These are phyloP conservation scores for Caprella mutica DNA, from an alignment of 2,888 invertebrate species.

Conservation along the genomic window DNA sequence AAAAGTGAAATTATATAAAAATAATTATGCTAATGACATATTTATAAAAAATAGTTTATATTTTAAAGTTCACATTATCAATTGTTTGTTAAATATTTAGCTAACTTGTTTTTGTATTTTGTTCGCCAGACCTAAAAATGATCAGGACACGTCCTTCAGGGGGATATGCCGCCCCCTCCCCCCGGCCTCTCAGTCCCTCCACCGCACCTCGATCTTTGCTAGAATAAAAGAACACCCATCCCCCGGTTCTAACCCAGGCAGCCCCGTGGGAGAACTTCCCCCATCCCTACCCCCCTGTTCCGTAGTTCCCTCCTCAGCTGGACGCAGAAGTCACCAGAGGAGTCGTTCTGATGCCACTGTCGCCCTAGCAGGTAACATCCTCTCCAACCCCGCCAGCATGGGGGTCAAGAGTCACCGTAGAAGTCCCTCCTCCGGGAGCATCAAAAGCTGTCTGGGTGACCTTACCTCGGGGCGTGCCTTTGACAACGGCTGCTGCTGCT, in stretches of 20 bases:
- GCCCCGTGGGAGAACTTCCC: constrained; percentile 25
- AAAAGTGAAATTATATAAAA: not conserved
- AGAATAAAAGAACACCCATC: constrained; percentile 32
- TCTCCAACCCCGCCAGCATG: not conserved
- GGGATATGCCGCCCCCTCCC: constrained; percentile 4
- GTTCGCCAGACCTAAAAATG: constrained; percentile 11
- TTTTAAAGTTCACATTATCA: not conserved
- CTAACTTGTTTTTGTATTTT: not conserved
- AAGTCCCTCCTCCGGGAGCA: constrained; percentile 33
- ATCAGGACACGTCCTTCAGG: not conserved
- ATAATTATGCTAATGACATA: not conserved
- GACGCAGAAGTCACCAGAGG: constrained; percentile 67
- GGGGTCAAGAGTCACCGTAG: constrained; percentile 22
- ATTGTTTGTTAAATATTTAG: not conserved
- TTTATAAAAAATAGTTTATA: not conserved
- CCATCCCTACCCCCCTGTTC: constrained; percentile 37
- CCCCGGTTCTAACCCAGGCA: constrained; percentile 30
- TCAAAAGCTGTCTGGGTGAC: constrained; percentile 57
- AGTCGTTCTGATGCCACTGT: constrained; percentile 62
- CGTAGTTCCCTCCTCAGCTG: constrained; percentile 39
- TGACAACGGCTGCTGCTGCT: constrained; percentile 89
- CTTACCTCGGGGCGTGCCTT: constrained; percentile 88
- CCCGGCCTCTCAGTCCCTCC: constrained; percentile 5
- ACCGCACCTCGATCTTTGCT: constrained; percentile 9
- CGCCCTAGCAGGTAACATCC: constrained; percentile 15